Conservation (phyloP, 2,888 invertebrate genomes). For the Hetaerina titia region DNA sequence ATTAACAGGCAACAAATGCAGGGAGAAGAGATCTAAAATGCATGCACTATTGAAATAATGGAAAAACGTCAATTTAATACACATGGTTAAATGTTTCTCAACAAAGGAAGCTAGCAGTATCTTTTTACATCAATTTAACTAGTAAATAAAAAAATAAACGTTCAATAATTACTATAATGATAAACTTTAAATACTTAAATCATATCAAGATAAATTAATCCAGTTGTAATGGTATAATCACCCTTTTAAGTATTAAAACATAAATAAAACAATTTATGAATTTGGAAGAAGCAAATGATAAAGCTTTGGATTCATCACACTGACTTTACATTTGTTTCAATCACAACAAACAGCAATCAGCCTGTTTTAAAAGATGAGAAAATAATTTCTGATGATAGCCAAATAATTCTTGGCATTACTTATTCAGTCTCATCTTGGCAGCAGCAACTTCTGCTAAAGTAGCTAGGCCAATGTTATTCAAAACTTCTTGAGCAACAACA, state of each 20-base stretch:
- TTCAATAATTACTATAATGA: constrained; percentile 31
- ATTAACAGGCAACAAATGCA: constrained; percentile 30
- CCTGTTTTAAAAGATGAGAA: constrained; percentile 26
- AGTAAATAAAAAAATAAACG: constrained; percentile 59
- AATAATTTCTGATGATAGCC: constrained; percentile 11
- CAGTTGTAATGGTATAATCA: neutral
- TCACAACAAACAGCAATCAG: constrained; percentile 20
- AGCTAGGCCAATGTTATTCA: constrained; percentile 79
- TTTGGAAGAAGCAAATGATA: constrained; percentile 51
- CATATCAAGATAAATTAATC: constrained; percentile 28
- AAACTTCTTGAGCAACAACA: constrained; percentile 76
- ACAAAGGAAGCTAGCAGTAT: neutral
- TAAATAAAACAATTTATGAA: constrained; percentile 46
- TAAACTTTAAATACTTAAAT: constrained; percentile 58
- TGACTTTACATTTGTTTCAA: constrained; percentile 24
- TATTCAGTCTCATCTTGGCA: constrained; percentile 69
- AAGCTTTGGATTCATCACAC: constrained; percentile 57
- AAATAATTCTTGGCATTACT: constrained; percentile 55
- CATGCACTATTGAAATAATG: constrained; percentile 6
- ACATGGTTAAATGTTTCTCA: neutral
- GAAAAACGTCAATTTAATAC: neutral
- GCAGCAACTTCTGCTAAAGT: constrained; percentile 83
- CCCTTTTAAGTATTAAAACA: constrained; percentile 46
- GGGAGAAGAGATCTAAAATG: constrained; percentile 51
- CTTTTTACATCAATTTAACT: constrained; percentile 4